A percentile compares a stretch with the other conserved stretches of the same genome.
Evolutionary conservation across 2,113 vertebrate genomes (phyloP).

Genomic region (Urocolius indicus): DNA sequence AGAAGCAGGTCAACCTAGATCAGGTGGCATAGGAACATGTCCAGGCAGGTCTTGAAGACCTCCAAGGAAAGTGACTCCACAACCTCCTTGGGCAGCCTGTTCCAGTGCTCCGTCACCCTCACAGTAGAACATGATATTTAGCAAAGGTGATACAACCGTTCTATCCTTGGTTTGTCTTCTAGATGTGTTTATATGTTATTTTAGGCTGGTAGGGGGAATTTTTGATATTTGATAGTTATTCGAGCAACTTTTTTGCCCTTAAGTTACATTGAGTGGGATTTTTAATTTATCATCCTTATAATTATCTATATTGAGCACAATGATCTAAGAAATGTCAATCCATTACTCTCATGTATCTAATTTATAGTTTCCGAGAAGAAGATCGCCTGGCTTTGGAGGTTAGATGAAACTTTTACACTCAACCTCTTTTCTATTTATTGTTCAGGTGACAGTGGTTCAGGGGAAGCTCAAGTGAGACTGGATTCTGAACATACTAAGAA

Average conservation of each 20-base stretch:
- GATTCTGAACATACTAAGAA: background rate
- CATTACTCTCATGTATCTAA: background rate
- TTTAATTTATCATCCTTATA: background rate
- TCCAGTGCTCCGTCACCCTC: no score
- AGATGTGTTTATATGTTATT: background rate
- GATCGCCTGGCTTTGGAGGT: background rate
- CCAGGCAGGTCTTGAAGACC: no score
- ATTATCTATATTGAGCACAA: background rate
- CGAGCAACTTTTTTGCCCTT: background rate
- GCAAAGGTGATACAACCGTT: background rate
- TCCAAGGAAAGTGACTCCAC: no score
- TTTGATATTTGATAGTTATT: background rate
- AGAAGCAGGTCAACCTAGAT: no score
- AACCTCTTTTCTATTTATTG: background rate
- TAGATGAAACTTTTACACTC: background rate
- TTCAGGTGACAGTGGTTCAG: background rate
- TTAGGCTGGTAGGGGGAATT: background rate
- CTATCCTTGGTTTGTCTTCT: conserved; percentile 21
- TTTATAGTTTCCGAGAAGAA: background rate
- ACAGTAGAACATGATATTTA: conserved; percentile 4
- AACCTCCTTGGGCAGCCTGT: no score
- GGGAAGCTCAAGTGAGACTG: background rate
- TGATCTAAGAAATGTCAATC: background rate
- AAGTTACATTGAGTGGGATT: background rate
- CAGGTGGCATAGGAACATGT: no score